Conservation (phyloP, 2,888 invertebrate genomes). For the Ophioninae sp. region DNA sequence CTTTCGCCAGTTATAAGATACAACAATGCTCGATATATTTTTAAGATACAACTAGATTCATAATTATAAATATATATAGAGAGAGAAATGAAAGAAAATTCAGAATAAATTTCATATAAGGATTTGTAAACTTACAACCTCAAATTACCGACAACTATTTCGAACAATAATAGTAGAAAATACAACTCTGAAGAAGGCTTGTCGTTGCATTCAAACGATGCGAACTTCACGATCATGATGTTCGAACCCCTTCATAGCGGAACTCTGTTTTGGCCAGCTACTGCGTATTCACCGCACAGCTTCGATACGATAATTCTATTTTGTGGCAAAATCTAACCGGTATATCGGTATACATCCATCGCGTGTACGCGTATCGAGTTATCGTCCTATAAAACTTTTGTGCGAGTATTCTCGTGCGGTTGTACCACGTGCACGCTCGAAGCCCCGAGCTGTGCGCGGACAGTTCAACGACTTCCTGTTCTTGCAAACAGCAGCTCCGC, state of each 20-base stretch:
- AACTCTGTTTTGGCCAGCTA: not conserved
- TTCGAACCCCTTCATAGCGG: not conserved
- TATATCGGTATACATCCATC: slow-evolving; percentile 10
- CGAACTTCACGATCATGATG: not conserved
- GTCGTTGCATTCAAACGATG: not conserved
- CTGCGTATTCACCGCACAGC: not conserved
- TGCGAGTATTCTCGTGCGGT: not conserved
- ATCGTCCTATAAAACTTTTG: slow-evolving; percentile 34
- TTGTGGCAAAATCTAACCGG: not conserved
- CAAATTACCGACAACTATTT: not conserved
- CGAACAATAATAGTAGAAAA: not conserved
- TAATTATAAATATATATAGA: too few relatives aligned
- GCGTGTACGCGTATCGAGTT: slow-evolving; percentile 30
- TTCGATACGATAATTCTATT: slow-evolving; percentile 37
- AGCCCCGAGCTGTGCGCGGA: not conserved
- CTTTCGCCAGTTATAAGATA: too few relatives aligned
- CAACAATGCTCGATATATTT: too few relatives aligned
- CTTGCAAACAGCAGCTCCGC: slow-evolving; percentile 5
- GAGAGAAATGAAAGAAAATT: too few relatives aligned
- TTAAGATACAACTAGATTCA: too few relatives aligned
- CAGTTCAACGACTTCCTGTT: slow-evolving; percentile 39
- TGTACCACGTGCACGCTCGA: not conserved
- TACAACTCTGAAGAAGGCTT: not conserved
- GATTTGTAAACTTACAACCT: too few relatives aligned
- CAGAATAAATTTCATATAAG: too few relatives aligned